These are phyloP conservation scores for Crotophaga sulcirostris DNA, from an alignment of 2,113 vertebrate genomes.

Conservation along the genomic window DNA sequence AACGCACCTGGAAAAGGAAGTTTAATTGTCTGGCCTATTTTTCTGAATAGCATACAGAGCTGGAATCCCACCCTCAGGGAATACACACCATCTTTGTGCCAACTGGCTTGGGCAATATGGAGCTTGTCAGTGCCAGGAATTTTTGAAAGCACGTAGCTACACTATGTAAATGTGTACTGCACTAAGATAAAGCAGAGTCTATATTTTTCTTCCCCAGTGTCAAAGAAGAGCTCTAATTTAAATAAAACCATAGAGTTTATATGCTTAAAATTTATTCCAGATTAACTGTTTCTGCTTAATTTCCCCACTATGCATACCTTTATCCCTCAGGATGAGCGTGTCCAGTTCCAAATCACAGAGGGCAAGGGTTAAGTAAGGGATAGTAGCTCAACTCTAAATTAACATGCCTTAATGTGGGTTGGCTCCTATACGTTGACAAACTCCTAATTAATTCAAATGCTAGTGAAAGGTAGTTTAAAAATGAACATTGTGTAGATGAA, in stretches of 20 bases:
- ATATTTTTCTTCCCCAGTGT: not conserved
- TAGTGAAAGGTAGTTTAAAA: conserved; percentile 4
- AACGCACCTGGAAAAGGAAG: not conserved
- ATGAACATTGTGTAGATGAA: not conserved
- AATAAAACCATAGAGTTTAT: not conserved
- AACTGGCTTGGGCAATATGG: not conserved
- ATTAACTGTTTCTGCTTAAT: not conserved
- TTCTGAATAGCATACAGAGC: not conserved
- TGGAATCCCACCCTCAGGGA: not conserved
- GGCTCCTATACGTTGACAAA: not conserved
- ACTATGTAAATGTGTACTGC: not conserved
- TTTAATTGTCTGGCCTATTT: not conserved
- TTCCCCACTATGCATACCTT: not conserved
- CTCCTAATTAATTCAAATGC: not conserved
- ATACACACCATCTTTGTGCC: not conserved
- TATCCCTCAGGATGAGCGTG: not conserved
- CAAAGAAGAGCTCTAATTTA: not conserved
- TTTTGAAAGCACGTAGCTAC: not conserved
- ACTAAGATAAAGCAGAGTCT: not conserved
- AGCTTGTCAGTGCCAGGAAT: not conserved
- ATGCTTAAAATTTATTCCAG: not conserved
- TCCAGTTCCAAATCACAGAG: not conserved
- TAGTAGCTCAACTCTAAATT: not conserved
- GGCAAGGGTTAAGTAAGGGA: not conserved
- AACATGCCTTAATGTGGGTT: not conserved